Base-by-base conservation (phyloP, 2,797 vertebrate species). In the Botia kubotai region DNA sequence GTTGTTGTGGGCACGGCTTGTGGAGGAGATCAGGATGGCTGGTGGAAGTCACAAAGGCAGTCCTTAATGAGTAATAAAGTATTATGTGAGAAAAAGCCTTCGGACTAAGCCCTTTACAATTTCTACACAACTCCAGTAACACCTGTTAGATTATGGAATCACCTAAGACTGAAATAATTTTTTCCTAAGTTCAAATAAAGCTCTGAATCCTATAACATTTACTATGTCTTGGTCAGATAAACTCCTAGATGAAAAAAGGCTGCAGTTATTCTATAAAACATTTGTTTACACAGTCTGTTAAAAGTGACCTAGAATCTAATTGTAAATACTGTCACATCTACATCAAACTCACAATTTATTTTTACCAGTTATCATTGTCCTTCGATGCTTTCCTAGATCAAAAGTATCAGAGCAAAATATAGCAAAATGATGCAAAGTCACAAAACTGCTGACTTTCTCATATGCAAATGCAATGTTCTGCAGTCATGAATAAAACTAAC, bases 41-140 rank as follows among this genome's bases (percentile, higher is more conserved):
- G 82, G 66, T 68, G 86, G 88, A 90, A 93, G 92, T 90, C 91
- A 93, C 91, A 87, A 89, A 91, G 93, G 93, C 92, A 93, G 93
- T 92, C 92, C 92, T 94, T 92, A 94, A 93, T 93, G 90, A 93
- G 93, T 82, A 93, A 94, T 94, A 94, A 89, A 87, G 92, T 88
- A 92, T 94, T 94, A 94, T 91, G 92, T 92, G 92, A 93, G 92
- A 93, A 93, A 91, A 94, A 93, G 90, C 87, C 85, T 87, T 87
- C 86, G 79, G 87, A 88, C 86, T 92, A 93, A 92, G 89, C 91
- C 88, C 80, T 80, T 80, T 57, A 82, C 89, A 90, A 92, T 92
- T 92, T 89, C 89, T 92, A 90, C 92, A 92, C 92, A 91, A 92
- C 90, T 90, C 85, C 79, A 86, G 85, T 86, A 90, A 90, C 93